phyloP scores from a whole-genome alignment of 1,140 invertebrate genomes.

The Drosophila kohkoa region DNA sequence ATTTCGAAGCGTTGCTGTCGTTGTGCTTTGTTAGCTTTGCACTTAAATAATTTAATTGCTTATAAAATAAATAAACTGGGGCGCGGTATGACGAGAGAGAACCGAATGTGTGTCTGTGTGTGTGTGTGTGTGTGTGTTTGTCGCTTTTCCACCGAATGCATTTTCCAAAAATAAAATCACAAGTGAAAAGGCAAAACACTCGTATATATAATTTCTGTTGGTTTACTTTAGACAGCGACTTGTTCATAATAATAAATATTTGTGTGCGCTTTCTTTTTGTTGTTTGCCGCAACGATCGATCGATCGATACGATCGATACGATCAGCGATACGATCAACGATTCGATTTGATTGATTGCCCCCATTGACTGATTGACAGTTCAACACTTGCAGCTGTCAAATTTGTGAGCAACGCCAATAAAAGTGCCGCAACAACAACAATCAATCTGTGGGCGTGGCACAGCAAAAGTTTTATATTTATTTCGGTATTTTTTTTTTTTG shows the following conservation, averaged over 20 bases:
- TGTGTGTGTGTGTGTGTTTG: background rate
- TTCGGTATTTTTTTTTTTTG: background rate
- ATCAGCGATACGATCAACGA: conserved; percentile 29
- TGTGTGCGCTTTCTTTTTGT: conserved; percentile 54
- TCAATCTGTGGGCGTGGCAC: background rate
- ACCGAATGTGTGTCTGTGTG: background rate
- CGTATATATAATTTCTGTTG: background rate
- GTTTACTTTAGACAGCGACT: conserved; percentile 1
- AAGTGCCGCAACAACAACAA: background rate
- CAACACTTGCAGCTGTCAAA: conserved; percentile 81
- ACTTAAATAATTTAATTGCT: conserved; percentile 82
- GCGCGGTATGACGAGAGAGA: conserved; percentile 17
- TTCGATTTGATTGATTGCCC: conserved; percentile 49
- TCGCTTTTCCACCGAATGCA: conserved; percentile 18
- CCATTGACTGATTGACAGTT: conserved; percentile 76
- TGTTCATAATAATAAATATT: conserved; percentile 4
- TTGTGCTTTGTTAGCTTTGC: conserved; percentile 69
- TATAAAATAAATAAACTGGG: conserved; percentile 73
- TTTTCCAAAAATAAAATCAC: conserved; percentile 34
- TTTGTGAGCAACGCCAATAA: conserved; percentile 39
- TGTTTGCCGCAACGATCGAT: conserved; percentile 3
- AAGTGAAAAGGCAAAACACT: background rate
- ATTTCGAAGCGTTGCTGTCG: conserved; percentile 20
- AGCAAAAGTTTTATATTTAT: background rate
- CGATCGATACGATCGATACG: conserved; percentile 30